Evolutionary conservation across 2,888 invertebrate genomes (phyloP), one percentile per base, ranked within the genome.

Genomic region (Heliothis peltigera): DNA sequence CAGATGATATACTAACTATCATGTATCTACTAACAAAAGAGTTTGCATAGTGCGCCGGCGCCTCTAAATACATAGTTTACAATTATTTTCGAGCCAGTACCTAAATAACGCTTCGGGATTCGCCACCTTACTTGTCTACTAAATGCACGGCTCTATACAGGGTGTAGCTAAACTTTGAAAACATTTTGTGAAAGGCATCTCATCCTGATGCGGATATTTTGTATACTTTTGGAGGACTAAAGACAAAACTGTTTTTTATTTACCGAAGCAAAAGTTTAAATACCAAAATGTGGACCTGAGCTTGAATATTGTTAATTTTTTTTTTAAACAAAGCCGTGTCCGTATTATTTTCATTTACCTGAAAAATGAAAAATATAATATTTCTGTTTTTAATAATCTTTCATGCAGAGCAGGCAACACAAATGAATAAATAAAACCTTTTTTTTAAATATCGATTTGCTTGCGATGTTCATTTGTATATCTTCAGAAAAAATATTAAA

Each of bases 51-150:
- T 64, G 44, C 51, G 51, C 42, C 25, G 8, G 51, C 54, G 51
- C 42, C 12, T 47, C 55, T 62, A 55, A 58, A 47, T 55, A 55
- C 43, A 47, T 54, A 51, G 35, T 57, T 51, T 49, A 43, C 54
- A 58, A 70, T 71, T 66, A 72, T 66, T 71, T 72, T 62, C 21
- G 52, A 63, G 61, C 47, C 25, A 47, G 65, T 63, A 62, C 49
- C 75, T 69, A 75, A 75, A 76, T 75, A 76, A 76, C 76, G 75
- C 69, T 72, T 69, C 59, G 52, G 54, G 60, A 66, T 62, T 69
- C 39, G 66, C 55, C 58, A 54, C 64, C 75, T 66, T 70, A 70
- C 56, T 70, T 71, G 58, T 71, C 72, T 71, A 59, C 52, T 62
- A 71, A 67, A 72, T 66, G 67, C 62, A 71, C 8, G 28, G 7